Base-by-base conservation (phyloP, 2,888 invertebrate species). In the Hyposoter didymator region DNA sequence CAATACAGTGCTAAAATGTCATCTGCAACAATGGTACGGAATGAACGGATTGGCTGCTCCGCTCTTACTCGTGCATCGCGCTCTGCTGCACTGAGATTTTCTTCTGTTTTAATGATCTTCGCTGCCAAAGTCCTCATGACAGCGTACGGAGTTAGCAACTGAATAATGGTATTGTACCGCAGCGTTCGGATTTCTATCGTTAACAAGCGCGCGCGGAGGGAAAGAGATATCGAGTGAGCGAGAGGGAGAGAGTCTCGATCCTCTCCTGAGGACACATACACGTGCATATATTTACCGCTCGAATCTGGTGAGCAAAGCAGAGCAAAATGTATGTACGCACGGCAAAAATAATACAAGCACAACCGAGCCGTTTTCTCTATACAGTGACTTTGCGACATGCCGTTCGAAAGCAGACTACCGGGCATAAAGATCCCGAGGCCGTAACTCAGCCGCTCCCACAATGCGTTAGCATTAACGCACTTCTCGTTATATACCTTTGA, bases 121-220 rank as follows among this genome's bases (percentile, higher is more conserved):
- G 66, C 55, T 73, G 52, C 49, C 87, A 79, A 86, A 86, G 80
- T 82, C 72, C 69, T 59, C 82, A 64, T 74, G 78, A 69, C 82
- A 81, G 28, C 76, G 45, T 47, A 72, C 73, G 67, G 28, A 59
- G 70, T 82, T 75, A 79, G 74, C 82, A 87, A 90, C 90, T 92
- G 92, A 93, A 93, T 93, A 93, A 93, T 93, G 92, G 92, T 90
- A 93, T 93, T 93, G 92, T 92, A 91, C 90, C 75, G 28, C 28
- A 55, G 28, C 89, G 90, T 92, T 91, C 90, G 91, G 91, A 92
- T 92, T 93, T 93, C 92, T 92, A 92, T 93, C 92, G 92, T 93
- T 93, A 93, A 93, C 93, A 93, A 93, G 92, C 64, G 14, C 32
- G 28, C 22, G 8, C 17, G 28, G 45, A 52, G 52, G 52, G 52